Evolutionary conservation across 2,113 vertebrate genomes (phyloP), one percentile per base, ranked within the genome.

Genomic region (Plectropomus leopardus): DNA sequence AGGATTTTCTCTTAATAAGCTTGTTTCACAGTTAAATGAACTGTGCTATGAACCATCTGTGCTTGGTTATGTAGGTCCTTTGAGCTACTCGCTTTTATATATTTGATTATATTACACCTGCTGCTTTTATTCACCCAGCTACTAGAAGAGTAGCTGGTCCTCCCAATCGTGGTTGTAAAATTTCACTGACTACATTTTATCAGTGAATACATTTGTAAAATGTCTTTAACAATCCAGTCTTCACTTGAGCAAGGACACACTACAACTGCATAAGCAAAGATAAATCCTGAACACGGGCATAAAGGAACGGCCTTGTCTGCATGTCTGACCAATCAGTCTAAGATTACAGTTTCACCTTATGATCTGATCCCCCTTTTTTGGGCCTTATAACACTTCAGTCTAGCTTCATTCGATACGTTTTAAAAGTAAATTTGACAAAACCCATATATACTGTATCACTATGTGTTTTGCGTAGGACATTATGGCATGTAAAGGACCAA

Each of bases 1-100:
- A 28, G 40, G 19, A 59, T 65, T 78, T 55, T 61, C 28, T 50
- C 51, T 1, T 72, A 69, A 83, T 69, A 36, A 59, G 47, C 19
- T 76, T 64, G 76, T 84, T 87, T 79, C 70, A 82, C 58, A 81
- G 54, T 71, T 74, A 76, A 81, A 74, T 72, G 19, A 84, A 74
- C 63, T 67, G 50, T 67, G 40, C 64, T 58, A 28, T 57, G 17
- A 80, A 24, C 47, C 68, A 90, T 64, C 70, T 76, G 80, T 78
- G 68, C 45, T 68, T 72, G 21, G 30, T 82, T 54, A 32, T 69
- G 36, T 19, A 11, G 42, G 44, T 36, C 55, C 61, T 73, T 42
- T 48, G 23, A 64, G 61, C 28, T 28, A 28, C 14, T 36, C 2
- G 1, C 24, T 44, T 57, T 60, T 23, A 66, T 23, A 48, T 26